Evolutionary conservation across 2,888 invertebrate genomes (phyloP), one percentile per base, ranked within the genome.

Genomic region (Acleris holmiana): DNA sequence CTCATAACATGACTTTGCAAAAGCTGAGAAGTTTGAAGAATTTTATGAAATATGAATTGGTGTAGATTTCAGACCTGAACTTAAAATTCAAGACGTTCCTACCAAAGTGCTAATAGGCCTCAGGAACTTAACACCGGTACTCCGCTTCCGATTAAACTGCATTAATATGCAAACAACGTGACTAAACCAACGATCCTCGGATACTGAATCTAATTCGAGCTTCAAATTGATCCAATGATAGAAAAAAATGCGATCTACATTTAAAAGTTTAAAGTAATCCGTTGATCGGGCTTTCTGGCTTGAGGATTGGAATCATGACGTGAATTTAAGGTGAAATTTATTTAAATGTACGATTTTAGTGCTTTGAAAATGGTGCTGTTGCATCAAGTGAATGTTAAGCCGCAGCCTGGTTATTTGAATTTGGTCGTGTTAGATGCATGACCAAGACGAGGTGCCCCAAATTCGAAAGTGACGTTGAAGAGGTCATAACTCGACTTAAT

Each of bases 121-220:
- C 50, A 65, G 65, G 50, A 65, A 59, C 59, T 55, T 55, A 59
- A 49, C 59, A 65, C 65, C 65, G 65, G 55, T 60, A 65, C 54
- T 47, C 35, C 59, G 55, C 65, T 60, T 65, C 65, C 65, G 65
- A 65, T 65, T 65, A 65, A 55, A 65, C 44, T 49, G 59, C 54
- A 60, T 65, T 59, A 65, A 60, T 65, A 65, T 65, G 65, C 65
- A 55, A 65, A 65, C 65, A 46, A 49, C 59, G 65, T 60, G 49
- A 55, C 7, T 17, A 4, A 23, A 54, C 6, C 59, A 21, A 19
- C 59, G 65, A 60, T 55, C 60, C 60, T 49, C 48, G 60, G 65
- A 50, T 46, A 50, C 50, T 49, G 49, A 15, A 41, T 55, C 55
- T 55, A 55, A 55, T 55, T 23, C 55, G 21, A 44, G 55, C 55